Evolutionary conservation across 2,888 invertebrate genomes (phyloP).

Genomic region (Rhagium mordax): DNA sequence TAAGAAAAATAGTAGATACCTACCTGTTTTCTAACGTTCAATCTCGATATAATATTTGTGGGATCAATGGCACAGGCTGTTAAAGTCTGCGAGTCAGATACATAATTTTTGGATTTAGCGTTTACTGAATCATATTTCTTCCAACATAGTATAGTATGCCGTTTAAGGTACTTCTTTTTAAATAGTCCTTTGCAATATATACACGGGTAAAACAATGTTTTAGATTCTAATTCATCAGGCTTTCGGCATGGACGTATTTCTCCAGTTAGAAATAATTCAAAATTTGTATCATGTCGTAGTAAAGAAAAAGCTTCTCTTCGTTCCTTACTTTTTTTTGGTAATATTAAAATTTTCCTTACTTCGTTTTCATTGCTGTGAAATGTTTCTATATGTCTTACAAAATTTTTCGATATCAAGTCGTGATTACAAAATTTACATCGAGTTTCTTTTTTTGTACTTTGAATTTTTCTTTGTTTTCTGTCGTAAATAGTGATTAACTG

Average conservation of each 20-base stretch:
- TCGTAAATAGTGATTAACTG: background rate
- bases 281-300: background rate
- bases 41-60: constrained; percentile 39
- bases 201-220: background rate
- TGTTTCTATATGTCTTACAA: constrained; percentile 44
- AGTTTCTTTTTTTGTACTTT: background rate
- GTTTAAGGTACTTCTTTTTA: background rate
- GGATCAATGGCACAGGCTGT: background rate
- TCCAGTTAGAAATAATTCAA: background rate
- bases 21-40: constrained; percentile 48
- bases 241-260: background rate
- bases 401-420: constrained; percentile 44
- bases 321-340: background rate
- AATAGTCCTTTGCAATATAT: background rate
- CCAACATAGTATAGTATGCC: background rate
- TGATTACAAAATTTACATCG: constrained; percentile 41
- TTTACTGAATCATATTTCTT: background rate
- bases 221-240: background rate
- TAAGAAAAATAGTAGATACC: constrained; percentile 26
- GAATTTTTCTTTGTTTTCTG: background rate
- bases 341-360: constrained; percentile 37
- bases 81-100: background rate
- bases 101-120: background rate
- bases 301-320: background rate
- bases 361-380: constrained; percentile 37